Percentiles rank a stretch among this genome's conserved stretches.
Evolutionary conservation across 2,797 vertebrate genomes (phyloP).

Genomic region (Syndactyla subalaris): DNA sequence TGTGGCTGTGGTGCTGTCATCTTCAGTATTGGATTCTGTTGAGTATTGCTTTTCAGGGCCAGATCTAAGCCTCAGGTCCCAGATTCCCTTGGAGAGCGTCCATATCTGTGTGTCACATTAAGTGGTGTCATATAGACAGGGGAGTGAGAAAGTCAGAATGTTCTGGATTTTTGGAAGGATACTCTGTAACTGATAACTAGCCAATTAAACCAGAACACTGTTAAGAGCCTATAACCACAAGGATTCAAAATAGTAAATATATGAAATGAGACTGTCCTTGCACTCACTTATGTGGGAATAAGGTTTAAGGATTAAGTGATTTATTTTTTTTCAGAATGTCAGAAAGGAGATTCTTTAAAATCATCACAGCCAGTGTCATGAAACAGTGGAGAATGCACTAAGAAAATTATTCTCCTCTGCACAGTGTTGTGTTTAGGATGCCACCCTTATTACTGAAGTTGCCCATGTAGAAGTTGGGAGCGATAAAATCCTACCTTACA

Average conservation of each 20-base stretch:
- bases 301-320: background rate
- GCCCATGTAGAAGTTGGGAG: background rate
- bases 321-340: background rate
- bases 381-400: background rate
- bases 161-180: background rate
- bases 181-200: background rate
- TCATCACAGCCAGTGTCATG: background rate
- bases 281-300: background rate
- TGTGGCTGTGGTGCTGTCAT: background rate
- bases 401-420: background rate
- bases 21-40: background rate
- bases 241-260: background rate
- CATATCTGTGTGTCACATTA: background rate
- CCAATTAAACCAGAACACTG: background rate
- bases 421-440: background rate
- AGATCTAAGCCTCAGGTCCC: background rate
- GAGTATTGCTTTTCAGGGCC: background rate
- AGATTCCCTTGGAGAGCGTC: background rate
- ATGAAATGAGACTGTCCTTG: background rate
- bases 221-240: background rate
- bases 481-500: background rate
- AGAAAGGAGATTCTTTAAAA: background rate
- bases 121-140: rapidly evolving
- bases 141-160: background rate
- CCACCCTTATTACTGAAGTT: background rate